These are phyloP conservation scores for Sapayoa aenigma DNA, from an alignment of 2,113 vertebrate species.

Conservation along the genomic window DNA sequence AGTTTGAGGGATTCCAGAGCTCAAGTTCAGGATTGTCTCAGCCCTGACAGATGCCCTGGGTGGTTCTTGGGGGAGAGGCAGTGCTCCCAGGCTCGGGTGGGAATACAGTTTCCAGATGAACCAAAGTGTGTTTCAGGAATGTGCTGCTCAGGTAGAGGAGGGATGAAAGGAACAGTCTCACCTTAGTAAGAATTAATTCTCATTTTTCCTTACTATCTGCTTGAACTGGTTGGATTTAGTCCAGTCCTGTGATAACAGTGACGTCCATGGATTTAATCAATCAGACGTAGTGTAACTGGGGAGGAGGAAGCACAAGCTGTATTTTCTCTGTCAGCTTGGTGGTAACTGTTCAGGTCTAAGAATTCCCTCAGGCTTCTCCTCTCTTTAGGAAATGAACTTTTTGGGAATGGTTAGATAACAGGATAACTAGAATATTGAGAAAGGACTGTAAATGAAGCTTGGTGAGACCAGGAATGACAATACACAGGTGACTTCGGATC, in stretches of 20 bases:
- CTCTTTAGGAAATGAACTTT: not conserved
- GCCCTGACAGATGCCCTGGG: fast-evolving
- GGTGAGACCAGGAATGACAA: not conserved
- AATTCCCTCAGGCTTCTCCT: not conserved
- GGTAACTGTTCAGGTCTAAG: not conserved
- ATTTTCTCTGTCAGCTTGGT: not conserved
- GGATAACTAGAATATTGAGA: not conserved
- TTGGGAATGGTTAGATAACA: not conserved
- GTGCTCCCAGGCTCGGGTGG: fast-evolving
- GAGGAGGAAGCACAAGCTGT: not conserved
- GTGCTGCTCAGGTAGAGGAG: not conserved
- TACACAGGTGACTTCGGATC: not conserved
- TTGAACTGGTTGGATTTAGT: not conserved
- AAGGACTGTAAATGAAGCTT: not conserved
- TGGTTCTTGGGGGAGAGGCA: not conserved
- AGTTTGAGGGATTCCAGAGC: not conserved
- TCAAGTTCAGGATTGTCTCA: not conserved
- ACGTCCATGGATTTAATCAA: not conserved
- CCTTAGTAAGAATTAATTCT: no score
- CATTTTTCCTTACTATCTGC: not conserved
- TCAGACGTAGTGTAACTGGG: not conserved
- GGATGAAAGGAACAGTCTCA: not conserved
- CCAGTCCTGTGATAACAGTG: not conserved
- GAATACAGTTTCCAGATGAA: not conserved
- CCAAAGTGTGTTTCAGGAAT: not conserved